A percentile compares a stretch with the other conserved stretches of the same genome.
Evolutionary conservation across 2,113 vertebrate species (phyloP).

Genomic region (Scolopax mira): DNA sequence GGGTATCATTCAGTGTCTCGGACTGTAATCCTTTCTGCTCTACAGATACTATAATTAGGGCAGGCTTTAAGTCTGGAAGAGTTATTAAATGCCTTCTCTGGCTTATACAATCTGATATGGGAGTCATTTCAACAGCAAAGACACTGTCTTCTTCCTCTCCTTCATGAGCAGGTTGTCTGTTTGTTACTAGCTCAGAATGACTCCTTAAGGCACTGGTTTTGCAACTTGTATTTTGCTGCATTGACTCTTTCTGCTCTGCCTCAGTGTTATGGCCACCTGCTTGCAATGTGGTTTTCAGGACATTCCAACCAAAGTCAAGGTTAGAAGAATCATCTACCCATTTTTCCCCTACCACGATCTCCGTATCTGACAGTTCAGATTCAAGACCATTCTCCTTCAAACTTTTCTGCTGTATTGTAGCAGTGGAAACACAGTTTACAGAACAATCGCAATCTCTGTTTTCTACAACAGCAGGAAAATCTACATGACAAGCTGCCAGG

Average conservation of each 20-base stretch:
- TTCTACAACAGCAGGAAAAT: slow-evolving; percentile 20
- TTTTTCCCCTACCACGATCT: background rate
- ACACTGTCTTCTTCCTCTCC: background rate
- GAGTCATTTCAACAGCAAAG: background rate
- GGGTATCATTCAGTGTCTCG: background rate
- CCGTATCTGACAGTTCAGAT: background rate
- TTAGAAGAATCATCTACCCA: background rate
- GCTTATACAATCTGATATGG: background rate
- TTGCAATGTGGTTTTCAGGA: background rate
- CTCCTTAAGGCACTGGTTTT: background rate
- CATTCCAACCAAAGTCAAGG: background rate
- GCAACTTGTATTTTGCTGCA: background rate
- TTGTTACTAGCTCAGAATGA: background rate
- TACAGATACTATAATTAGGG: slow-evolving; percentile 32
- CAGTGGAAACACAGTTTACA: background rate
- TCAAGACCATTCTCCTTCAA: background rate
- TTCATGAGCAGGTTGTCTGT: background rate
- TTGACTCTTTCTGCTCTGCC: background rate
- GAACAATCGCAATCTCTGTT: background rate
- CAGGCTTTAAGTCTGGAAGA: background rate
- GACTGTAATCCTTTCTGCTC: slow-evolving; percentile 58
- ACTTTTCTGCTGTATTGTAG: background rate
- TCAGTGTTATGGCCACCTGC: background rate
- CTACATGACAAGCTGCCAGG: background rate
- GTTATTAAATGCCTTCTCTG: background rate